Conservation (phyloP, 2,797 vertebrate species). For the Poliocrania exsul region DNA sequence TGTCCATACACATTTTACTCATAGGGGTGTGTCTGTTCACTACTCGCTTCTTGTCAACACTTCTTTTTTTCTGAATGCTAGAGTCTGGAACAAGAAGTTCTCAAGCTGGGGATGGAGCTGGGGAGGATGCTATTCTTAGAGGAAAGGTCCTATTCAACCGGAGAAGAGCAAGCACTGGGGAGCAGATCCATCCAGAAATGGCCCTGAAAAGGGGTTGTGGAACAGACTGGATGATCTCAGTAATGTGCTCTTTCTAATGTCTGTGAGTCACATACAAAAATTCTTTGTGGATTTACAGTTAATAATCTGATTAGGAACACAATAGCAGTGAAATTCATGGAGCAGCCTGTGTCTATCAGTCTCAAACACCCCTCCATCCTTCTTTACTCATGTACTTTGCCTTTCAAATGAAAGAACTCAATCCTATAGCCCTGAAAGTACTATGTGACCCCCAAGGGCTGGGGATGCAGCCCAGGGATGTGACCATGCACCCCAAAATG, state of each 20-base stretch:
- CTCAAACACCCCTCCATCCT: not conserved
- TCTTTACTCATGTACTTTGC: not conserved
- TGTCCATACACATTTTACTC: not conserved
- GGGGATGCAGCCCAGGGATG: accelerated
- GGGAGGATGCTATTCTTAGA: conserved; percentile 65
- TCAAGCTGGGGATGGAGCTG: conserved; percentile 30
- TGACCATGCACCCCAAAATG: accelerated
- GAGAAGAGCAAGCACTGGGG: not conserved
- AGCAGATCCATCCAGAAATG: conserved; percentile 34
- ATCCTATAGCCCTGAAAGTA: not conserved
- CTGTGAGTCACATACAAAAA: conserved; percentile 37
- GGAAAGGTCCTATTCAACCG: conserved; percentile 49
- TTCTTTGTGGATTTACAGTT: conserved; percentile 40
- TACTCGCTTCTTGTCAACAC: conserved; percentile 15
- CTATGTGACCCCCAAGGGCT: not conserved
- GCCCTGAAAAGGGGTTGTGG: not conserved
- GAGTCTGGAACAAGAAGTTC: conserved; percentile 57
- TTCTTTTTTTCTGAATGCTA: not conserved
- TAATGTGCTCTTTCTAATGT: conserved; percentile 24
- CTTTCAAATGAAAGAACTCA: not conserved
- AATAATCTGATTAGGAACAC: conserved; percentile 36
- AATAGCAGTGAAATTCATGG: conserved; percentile 17
- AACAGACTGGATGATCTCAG: conserved; percentile 41
- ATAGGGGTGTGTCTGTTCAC: conserved; percentile 30
- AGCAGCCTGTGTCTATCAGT: not conserved